Base-by-base conservation (phyloP, 1,140 invertebrate species). In the Cecropterus lyciades region DNA sequence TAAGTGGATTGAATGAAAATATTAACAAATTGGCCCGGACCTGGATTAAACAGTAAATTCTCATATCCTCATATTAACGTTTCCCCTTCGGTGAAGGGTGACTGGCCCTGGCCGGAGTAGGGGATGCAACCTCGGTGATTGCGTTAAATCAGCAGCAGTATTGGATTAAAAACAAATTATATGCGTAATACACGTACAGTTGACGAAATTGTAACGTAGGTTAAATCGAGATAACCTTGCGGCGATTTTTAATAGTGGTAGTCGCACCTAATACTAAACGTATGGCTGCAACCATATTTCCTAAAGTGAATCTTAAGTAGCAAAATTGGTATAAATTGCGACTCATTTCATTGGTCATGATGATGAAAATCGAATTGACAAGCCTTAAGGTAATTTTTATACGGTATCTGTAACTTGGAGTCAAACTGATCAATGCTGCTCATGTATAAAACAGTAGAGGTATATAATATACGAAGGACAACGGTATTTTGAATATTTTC, bases 41-140 rank as follows among this genome's bases (percentile, higher is more conserved):
- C 82, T 79, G 82, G 82, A 89, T 91, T 89, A 85, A 90, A 89
- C 87, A 87, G 86, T 91, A 91, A 91, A 91, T 89, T 91, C 86
- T 91, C 89, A 89, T 91, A 91, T 89, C 81, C 84, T 86, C 77
- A 75, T 89, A 91, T 91, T 91, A 89, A 79, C 80, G 72, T 84
- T 85, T 85, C 89, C 84, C 86, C 87, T 87, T 80, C 79, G 69
- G 62, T 70, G 75, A 79, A 85, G 87, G 84, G 87, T 84, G 84
- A 78, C 75, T 82, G 75, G 83, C 79, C n/a, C 79, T 71, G 67
- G 70, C 72, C 72, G 73, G 73, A 60, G 51, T 70, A 80, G 82
- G 85, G 84, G 84, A 82, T 84, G 85, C 79, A 85, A 87, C 84
- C 87, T 89, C 87, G 72, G 82, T 80, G 75, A 89, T 86, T 87